These are phyloP conservation scores for Silurus meridionalis DNA, from an alignment of 2,113 vertebrate genomes.

Conservation along the genomic window DNA sequence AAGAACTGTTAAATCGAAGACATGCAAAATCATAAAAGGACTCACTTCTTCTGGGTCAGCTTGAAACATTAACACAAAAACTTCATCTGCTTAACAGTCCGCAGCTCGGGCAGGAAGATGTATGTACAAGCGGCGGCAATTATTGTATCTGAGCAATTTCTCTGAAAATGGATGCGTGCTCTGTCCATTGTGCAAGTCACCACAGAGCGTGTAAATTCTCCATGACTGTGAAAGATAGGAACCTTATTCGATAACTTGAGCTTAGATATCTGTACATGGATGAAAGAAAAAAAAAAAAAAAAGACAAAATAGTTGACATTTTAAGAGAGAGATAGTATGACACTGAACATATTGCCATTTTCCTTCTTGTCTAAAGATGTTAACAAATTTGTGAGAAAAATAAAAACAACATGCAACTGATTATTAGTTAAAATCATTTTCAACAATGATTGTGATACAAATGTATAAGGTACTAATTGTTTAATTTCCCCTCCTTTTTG, in stretches of 20 bases:
- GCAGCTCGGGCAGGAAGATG: conserved; percentile 1
- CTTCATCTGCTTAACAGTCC: background rate
- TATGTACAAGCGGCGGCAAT: conserved; percentile 17
- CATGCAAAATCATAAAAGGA: background rate
- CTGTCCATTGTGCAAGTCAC: background rate
- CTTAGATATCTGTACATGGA: background rate
- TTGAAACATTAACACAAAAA: background rate
- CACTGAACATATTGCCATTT: background rate
- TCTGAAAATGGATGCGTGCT: background rate
- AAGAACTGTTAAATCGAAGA: background rate
- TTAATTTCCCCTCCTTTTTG: background rate
- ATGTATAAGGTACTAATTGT: background rate
- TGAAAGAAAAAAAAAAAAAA: background rate
- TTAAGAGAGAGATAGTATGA: background rate
- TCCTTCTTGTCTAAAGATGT: background rate
- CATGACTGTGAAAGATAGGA: background rate
- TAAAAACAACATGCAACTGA: background rate
- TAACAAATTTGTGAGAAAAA: background rate
- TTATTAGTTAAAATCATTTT: background rate
- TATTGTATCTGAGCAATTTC: conserved; percentile 50
- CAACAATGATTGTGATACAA: too few relatives aligned
- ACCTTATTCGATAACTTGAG: background rate
- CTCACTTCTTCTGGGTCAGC: background rate
- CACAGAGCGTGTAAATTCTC: background rate
- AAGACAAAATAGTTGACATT: background rate